A percentile compares a stretch with the other conserved stretches of the same genome.
These are phyloP conservation scores for Calyptomena viridis DNA, from an alignment of 2,113 vertebrate genomes.

Conservation along the genomic window DNA sequence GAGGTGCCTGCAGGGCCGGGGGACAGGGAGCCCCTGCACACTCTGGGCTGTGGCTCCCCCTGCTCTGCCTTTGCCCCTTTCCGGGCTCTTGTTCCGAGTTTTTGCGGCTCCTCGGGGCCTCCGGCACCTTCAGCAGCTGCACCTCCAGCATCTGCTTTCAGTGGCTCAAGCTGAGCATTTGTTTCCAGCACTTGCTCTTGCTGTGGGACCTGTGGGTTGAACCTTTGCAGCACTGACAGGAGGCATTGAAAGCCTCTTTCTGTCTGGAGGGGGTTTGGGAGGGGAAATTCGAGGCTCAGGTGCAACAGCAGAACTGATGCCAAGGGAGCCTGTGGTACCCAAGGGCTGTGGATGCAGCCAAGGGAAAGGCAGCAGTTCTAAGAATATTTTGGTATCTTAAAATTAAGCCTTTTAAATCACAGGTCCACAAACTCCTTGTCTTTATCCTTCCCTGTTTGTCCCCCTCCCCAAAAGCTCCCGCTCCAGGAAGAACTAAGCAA, in stretches of 20 bases:
- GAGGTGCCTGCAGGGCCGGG: too few species aligned
- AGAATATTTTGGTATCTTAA: background rate
- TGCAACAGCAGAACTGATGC: fast-evolving
- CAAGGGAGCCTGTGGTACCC: fast-evolving
- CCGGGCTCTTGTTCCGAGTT: too few species aligned
- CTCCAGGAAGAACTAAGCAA: background rate
- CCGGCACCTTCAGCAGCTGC: too few species aligned
- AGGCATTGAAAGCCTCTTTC: background rate
- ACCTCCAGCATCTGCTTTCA: fast-evolving
- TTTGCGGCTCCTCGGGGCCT: too few species aligned
- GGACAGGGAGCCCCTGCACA: too few species aligned
- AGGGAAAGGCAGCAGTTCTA: background rate
- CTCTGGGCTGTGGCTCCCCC: too few species aligned
- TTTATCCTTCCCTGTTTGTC: background rate
- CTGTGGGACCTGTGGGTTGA: background rate
- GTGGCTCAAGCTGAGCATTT: background rate
- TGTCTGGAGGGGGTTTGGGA: fast-evolving
- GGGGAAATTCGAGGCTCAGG: background rate
- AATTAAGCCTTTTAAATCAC: background rate
- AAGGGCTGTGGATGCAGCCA: background rate
- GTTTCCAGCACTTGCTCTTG: fast-evolving
- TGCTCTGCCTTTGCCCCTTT: too few species aligned
- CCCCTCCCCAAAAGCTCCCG: background rate
- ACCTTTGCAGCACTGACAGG: background rate
- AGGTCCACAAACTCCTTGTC: background rate